Conservation (phyloP, 2,888 invertebrate genomes). For the Troides oblongomaculatus region DNA sequence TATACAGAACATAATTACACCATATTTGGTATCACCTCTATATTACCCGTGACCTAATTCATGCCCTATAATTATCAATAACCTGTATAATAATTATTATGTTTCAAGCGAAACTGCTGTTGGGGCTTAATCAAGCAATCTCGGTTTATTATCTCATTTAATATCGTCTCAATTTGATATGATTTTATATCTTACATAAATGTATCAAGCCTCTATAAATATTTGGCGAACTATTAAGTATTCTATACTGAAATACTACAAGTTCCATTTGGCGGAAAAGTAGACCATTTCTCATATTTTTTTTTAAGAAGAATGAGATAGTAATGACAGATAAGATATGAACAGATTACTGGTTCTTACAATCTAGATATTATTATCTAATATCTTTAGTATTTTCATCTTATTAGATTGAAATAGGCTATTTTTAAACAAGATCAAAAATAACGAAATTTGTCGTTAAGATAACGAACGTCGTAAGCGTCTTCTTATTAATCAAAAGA, state of each 20-base stretch:
- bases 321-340: no score
- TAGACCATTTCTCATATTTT: no score
- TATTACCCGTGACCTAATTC: constrained; percentile 20
- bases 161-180: neutral
- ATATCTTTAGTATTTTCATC: no score
- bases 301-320: no score
- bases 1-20: constrained; percentile 22
- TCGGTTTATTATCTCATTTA: constrained; percentile 3
- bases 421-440: neutral
- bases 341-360: no score
- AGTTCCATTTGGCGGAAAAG: no score
- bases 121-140: neutral
- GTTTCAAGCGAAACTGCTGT: constrained; percentile 9
- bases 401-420: no score
- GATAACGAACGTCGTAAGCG: neutral
- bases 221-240: neutral
- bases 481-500: constrained; percentile 4
- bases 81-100: constrained; percentile 6
- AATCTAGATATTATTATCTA: no score
- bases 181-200: no score
- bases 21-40: constrained; percentile 15
- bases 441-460: neutral
- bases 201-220: neutral
- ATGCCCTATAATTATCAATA: constrained; percentile 1
- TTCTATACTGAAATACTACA: no score